These are phyloP conservation scores for Neodiprion lecontei DNA, from an alignment of 1,140 invertebrate genomes.

Conservation along the genomic window DNA sequence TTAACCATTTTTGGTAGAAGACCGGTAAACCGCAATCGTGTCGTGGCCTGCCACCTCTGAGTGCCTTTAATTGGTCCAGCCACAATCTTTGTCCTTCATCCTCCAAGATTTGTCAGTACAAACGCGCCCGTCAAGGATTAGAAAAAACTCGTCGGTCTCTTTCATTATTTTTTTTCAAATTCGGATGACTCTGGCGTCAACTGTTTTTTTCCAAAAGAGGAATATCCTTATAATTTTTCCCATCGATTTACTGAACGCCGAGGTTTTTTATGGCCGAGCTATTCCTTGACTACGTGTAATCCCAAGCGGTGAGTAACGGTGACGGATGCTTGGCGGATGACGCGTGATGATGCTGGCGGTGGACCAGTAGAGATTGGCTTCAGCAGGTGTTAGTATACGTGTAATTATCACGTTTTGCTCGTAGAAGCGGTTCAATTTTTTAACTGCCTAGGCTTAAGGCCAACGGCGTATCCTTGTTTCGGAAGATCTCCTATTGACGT, in stretches of 20 bases:
- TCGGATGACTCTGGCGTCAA: background rate
- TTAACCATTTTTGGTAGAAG: background rate
- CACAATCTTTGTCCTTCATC: background rate
- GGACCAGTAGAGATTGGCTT: background rate
- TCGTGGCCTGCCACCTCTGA: background rate
- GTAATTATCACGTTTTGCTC: slow-evolving; percentile 7
- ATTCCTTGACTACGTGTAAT: too few species aligned
- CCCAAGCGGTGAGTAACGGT: too few species aligned
- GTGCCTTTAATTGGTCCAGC: background rate
- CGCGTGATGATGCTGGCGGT: too few species aligned
- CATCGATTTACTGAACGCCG: too few species aligned
- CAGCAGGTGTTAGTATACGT: background rate
- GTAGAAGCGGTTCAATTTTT: slow-evolving; percentile 2
- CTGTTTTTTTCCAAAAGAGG: background rate
- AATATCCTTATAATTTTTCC: too few species aligned
- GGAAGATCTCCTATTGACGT: background rate
- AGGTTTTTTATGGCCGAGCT: too few species aligned
- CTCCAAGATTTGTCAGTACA: too few species aligned
- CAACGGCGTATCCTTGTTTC: background rate
- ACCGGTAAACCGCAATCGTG: background rate
- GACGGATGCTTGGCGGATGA: too few species aligned
- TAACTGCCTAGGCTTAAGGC: background rate
- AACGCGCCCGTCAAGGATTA: background rate
- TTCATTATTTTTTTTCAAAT: background rate
- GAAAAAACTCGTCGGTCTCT: background rate